Percentiles rank a stretch among this genome's conserved stretches.
phyloP scores from a whole-genome alignment of 2,113 vertebrate species.

The Platycercus adscitus region DNA sequence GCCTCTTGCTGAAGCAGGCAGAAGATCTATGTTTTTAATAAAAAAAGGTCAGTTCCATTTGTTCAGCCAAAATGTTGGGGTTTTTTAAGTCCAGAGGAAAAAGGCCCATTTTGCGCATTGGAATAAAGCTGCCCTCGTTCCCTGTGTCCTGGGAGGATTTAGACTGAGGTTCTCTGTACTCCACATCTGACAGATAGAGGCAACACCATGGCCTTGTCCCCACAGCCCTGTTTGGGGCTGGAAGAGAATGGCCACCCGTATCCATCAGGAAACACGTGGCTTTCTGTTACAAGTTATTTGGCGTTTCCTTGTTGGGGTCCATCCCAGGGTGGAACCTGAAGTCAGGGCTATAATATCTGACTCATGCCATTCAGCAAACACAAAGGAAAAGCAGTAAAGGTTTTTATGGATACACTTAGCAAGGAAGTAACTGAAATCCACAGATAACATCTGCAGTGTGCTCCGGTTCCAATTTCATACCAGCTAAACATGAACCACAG shows the following conservation, averaged over 20 bases:
- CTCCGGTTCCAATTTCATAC: background rate
- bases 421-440: conserved; percentile 16
- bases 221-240: background rate
- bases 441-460: conserved; percentile 24
- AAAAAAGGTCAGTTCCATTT: conserved; percentile 5
- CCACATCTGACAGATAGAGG: background rate
- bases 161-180: background rate
- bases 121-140: background rate
- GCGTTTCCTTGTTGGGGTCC: background rate
- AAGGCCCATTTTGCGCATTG: background rate
- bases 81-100: conserved; percentile 18
- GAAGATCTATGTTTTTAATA: background rate
- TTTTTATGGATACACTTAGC: background rate
- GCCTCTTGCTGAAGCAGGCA: background rate
- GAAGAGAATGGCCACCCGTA: fast-evolving
- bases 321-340: conserved; percentile 19
- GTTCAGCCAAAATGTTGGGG: conserved; percentile 6
- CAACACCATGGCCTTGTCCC: background rate
- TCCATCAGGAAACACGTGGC: fast-evolving
- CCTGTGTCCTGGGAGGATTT: background rate
- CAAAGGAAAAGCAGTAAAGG: background rate
- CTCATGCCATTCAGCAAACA: background rate
- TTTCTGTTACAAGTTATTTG: background rate
- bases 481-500: background rate
- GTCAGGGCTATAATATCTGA: background rate